Base-by-base conservation (phyloP, 2,888 invertebrate species). In the Argynnis bischoffii region DNA sequence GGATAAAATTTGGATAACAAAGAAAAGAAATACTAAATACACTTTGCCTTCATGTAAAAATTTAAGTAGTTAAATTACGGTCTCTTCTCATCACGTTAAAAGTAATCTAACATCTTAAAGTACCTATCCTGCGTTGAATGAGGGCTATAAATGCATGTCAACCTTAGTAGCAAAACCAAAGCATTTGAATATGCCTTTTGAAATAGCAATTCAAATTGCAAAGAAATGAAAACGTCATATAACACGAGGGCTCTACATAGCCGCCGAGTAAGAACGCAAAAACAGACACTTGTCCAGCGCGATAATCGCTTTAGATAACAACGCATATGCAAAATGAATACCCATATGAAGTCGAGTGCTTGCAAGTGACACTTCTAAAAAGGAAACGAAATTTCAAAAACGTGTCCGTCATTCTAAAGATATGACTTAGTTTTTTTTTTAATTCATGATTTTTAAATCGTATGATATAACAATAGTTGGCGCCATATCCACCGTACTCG, bases 251-350 rank as follows among this genome's bases (percentile, higher is more conserved):
- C 50, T 56, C 18, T 15, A 47, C 16, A 16, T 31, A 15, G 16
- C 41, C 15, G 55, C n/a, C 57, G 14, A 46, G 26, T 16, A 18
- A 67, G 68, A 63, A 41, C 46, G 67, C 66, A 71, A 74, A 71
- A 69, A 71, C 71, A 67, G 47, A 50, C 68, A 66, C 69, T 68
- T 61, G 63, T 66, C 66, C 69, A 63, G 59, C 54, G 63, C 21
- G 68, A 69, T 71, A 68, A 71, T 72, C 60, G 64, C 64, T 53
- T 48, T 63, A 72, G 71, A 72, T 74, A 71, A 57, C 54, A 64
- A 65, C 63, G 53, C 51, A 63, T 67, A 68, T 68, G 68, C 64
- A 57, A 69, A 71, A 71, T 65, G 69, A 67, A 68, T 65, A 69
- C 67, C 64, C 69, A 64, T 67, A 69, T 71, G 64, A 21, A 53